Evolutionary conservation across 2,797 vertebrate genomes (phyloP), one percentile per base, ranked within the genome.

Genomic region (Allobates femoralis): DNA sequence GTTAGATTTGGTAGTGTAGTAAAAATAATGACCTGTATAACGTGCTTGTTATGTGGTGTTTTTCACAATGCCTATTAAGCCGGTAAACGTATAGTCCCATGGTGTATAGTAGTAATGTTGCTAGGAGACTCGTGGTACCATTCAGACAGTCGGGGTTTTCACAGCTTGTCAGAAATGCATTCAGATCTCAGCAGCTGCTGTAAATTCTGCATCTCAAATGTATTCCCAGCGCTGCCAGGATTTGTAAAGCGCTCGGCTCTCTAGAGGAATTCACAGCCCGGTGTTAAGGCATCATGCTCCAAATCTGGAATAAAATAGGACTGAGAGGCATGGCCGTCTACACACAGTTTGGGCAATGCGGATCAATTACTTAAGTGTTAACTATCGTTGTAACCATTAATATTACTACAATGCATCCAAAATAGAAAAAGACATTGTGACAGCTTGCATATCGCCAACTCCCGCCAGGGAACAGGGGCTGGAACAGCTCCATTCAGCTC

Each of bases 41-140:
- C 74, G 51, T 50, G 14, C 76, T 64, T 55, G 67, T 76, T 28
- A 46, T n/a, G 76, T 67, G 8, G 75, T 83, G 85, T 89, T 90
- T 89, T 86, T 56, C 74, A 76, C 53, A 84, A 62, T 64, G 34
- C 34, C 53, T 81, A 26, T 58, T 88, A 21, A 26, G 87, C 82
- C 88, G 80, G 84, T 92, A 92, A 92, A 90, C 91, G 53, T 0
- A 28, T 60, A 78, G 26, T 89, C 91, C 92, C 91, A 88, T 81
- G 86, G 90, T 89, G 87, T 71, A 34, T 83, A 30, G 80, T 64
- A 55, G 84, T 3, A 2, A 82, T 28, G 91, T 92, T 93, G 91
- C 92, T 93, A 91, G 90, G 92, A 91, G 84, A 90, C 90, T 81
- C 69, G 10, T 19, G 55, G 1, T 81, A 85, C 73, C 87, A 18